phyloP scores from a whole-genome alignment of 2,113 vertebrate species.

The Drymodes brunneopygia region DNA sequence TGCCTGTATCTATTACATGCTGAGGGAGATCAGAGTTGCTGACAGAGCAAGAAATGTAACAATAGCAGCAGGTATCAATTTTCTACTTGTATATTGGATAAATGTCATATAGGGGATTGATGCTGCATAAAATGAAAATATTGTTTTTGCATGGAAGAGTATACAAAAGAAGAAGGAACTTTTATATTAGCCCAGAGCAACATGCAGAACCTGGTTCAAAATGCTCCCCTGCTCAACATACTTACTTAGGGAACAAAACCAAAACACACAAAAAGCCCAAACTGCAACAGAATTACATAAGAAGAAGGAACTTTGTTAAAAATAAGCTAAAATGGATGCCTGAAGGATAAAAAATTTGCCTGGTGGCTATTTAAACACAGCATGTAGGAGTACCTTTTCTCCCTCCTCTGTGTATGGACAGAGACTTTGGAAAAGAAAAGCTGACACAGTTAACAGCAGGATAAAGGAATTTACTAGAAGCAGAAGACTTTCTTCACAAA shows the following conservation, averaged over 20 bases:
- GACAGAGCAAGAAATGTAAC: neutral
- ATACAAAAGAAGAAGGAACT: neutral
- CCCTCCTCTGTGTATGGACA: neutral
- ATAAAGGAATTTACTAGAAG: slow-evolving; percentile 35
- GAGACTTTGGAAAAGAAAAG: slow-evolving; percentile 1
- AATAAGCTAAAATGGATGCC: neutral
- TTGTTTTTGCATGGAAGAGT: neutral
- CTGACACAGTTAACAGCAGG: slow-evolving; percentile 2
- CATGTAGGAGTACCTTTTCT: neutral
- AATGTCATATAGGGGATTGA: neutral
- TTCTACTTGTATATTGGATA: neutral
- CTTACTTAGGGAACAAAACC: neutral
- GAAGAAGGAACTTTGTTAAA: neutral
- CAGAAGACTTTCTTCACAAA: slow-evolving; percentile 22
- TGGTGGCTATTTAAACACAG: neutral
- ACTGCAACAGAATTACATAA: neutral
- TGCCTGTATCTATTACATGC: neutral
- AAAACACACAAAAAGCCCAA: neutral
- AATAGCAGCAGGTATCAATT: neutral
- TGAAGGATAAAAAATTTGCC: neutral
- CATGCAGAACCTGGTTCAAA: neutral
- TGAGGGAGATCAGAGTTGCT: neutral
- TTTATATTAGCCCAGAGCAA: neutral
- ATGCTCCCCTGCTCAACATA: neutral
- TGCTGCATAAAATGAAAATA: neutral